Percentiles rank a stretch among this genome's conserved stretches.
Conservation (phyloP, 2,797 vertebrate genomes). For the Lepidocolaptes lacrymiger region DNA sequence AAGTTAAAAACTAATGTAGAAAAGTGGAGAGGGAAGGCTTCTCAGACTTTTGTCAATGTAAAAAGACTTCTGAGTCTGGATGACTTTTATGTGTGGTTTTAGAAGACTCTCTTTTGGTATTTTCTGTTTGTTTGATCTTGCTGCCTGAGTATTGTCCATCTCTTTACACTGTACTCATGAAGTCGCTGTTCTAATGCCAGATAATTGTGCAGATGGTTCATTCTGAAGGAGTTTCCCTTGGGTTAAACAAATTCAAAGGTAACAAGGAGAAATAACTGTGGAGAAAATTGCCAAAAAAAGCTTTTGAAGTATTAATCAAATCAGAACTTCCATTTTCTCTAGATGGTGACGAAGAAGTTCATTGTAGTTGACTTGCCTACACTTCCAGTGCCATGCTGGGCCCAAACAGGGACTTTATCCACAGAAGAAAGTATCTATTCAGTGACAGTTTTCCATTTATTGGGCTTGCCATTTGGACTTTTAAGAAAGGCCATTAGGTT, state of each 20-base stretch:
- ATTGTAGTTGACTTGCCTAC: neutral
- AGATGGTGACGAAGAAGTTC: neutral
- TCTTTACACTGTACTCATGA: conserved; percentile 17
- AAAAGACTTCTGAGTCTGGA: neutral
- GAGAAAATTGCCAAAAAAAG: conserved; percentile 12
- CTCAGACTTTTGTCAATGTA: neutral
- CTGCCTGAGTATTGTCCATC: conserved; percentile 28
- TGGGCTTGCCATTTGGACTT: conserved; percentile 5
- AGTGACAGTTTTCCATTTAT: neutral
- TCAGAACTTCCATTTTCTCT: neutral
- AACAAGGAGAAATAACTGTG: neutral
- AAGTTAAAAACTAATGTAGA: neutral
- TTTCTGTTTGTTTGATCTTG: conserved; percentile 15
- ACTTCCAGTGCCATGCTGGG: neutral
- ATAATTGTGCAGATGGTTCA: conserved; percentile 42
- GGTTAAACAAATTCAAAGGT: conserved; percentile 2
- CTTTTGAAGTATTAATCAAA: neutral
- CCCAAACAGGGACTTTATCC: neutral
- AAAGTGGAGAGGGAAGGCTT: neutral
- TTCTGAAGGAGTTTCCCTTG: conserved; percentile 38
- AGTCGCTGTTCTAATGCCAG: conserved; percentile 14
- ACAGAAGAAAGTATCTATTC: neutral
- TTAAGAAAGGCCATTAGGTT: conserved; percentile 34
- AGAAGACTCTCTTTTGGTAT: neutral
- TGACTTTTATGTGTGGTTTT: conserved; percentile 43